Evolutionary conservation across 2,113 vertebrate species (phyloP).

Genomic region (Podarcis muralis): DNA sequence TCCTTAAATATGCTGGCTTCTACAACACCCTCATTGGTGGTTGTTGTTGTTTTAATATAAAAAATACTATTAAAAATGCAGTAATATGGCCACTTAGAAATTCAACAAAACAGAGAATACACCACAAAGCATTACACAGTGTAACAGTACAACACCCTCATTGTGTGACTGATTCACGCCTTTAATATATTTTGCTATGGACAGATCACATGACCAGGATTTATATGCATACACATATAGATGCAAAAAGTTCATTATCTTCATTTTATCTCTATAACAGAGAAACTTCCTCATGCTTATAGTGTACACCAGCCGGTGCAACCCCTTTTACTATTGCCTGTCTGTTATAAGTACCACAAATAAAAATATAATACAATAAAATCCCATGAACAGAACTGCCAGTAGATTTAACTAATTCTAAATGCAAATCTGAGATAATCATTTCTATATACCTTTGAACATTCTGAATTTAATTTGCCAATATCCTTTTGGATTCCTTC

Average conservation of each 20-base stretch:
- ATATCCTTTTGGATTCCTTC: neutral
- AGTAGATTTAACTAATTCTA: neutral
- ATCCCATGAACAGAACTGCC: neutral
- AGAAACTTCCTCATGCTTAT: neutral
- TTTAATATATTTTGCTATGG: neutral
- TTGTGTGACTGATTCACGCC: neutral
- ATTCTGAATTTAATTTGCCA: neutral
- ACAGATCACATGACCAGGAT: neutral
- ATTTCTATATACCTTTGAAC: neutral
- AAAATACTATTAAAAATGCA: no score
- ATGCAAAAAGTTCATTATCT: no score
- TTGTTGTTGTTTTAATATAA: no score
- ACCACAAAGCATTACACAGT: no score
- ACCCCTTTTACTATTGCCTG: neutral
- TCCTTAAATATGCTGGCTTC: no score
- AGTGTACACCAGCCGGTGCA: neutral
- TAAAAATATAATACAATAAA: neutral
- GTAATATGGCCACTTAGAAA: no score
- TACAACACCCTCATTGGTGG: no score
- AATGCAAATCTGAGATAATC: neutral
- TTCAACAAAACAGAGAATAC: no score
- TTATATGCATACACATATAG: neutral
- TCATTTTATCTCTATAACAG: neutral
- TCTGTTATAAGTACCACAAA: neutral
- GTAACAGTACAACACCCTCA: no score